These are phyloP conservation scores for Ecdyonurus torrentis DNA, from an alignment of 2,888 invertebrate species.

Conservation along the genomic window DNA sequence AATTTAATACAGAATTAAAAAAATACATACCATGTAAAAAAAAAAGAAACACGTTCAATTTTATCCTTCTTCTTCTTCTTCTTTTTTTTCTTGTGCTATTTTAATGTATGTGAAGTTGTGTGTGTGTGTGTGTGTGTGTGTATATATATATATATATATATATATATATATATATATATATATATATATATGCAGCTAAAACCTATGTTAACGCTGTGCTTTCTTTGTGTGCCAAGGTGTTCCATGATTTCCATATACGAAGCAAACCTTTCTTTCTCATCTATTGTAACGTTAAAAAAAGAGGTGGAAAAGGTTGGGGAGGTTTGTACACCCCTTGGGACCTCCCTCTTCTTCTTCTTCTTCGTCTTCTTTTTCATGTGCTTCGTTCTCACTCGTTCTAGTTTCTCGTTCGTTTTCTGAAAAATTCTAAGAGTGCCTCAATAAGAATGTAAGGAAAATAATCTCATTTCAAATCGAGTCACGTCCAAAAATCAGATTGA, in stretches of 20 bases:
- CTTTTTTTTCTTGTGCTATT: neutral
- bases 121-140: neutral
- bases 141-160: too few relatives aligned
- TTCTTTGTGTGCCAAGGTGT: neutral
- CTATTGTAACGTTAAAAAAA: neutral
- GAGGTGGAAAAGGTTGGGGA: neutral
- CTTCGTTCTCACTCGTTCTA: neutral
- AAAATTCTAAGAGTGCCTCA: neutral
- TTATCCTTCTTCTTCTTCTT: neutral
- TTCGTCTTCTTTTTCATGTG: neutral
- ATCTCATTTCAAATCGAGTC: neutral
- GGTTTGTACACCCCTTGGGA: neutral
- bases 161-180: too few relatives aligned
- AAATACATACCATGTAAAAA: neutral
- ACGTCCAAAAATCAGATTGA: neutral
- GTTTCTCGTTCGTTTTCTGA: neutral
- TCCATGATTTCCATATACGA: neutral
- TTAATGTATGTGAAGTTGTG: neutral
- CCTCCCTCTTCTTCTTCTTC: neutral
- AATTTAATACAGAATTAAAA: neutral
- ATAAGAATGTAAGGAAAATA: neutral
- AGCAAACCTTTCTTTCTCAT: neutral
- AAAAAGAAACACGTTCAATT: neutral
- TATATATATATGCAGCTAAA: too few relatives aligned
- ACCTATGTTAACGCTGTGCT: neutral